These are phyloP conservation scores for Ciconia stormi DNA, from an alignment of 2,113 vertebrate species.

Conservation along the genomic window DNA sequence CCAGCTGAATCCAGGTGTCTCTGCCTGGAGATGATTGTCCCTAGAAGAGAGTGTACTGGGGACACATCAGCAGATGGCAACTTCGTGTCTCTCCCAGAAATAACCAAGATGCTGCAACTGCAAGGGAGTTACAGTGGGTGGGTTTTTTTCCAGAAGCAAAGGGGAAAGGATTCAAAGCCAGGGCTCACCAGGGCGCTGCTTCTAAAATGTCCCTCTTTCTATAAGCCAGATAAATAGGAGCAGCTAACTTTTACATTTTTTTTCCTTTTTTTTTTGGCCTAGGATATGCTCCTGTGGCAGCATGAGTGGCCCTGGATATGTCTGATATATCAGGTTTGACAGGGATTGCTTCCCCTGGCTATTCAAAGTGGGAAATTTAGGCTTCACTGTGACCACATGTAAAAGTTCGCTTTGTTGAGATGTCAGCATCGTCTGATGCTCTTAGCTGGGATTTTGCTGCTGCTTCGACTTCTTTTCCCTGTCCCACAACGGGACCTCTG, in stretches of 20 bases:
- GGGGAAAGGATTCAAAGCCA: neutral
- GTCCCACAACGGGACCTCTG: accelerated
- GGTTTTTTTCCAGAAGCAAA: neutral
- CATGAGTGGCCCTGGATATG: neutral
- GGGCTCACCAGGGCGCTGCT: accelerated
- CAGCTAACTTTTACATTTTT: neutral
- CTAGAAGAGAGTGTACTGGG: neutral
- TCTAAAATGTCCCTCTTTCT: neutral
- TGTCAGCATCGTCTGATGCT: neutral
- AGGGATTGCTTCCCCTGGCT: neutral
- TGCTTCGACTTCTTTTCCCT: neutral
- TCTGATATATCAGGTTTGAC: neutral
- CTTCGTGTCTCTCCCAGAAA: neutral
- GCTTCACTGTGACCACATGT: neutral
- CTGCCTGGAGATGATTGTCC: neutral
- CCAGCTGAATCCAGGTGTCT: neutral
- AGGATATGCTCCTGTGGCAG: neutral
- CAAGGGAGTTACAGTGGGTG: neutral
- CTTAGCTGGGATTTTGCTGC: neutral
- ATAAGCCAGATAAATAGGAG: neutral
- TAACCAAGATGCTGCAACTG: neutral
- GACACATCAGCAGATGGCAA: neutral
- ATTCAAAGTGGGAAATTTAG: neutral
- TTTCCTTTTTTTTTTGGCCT: accelerated
- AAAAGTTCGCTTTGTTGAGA: neutral